Evolutionary conservation across 2,888 invertebrate species (phyloP), one percentile per base, ranked within the genome.

Genomic region (Deilephila porcellus): DNA sequence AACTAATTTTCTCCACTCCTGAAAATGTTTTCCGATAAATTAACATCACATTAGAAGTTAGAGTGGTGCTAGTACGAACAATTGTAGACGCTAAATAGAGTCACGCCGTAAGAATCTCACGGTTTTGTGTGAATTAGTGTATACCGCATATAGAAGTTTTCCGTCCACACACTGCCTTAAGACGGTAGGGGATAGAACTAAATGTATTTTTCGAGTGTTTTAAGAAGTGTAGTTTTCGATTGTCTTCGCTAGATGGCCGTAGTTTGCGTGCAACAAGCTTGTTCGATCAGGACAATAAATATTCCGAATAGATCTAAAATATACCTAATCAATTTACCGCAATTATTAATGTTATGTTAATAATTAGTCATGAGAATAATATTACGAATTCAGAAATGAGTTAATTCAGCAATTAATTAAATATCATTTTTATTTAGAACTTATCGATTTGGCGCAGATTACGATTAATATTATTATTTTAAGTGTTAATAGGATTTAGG

Each of bases 81-180:
- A n/a, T 56, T 53, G 11, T 60, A 71, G 45, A 52, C 17, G 52
- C 5, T n/a, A 52, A 5, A 25, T 6, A 70, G 6, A 14, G n/a
- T 63, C 53, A 72, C 62, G 37, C 20, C 45, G 37, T 20, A 45
- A 25, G 67, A 67, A 67, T 67, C 67, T 67, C 67, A 67, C 20
- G 25, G n/a, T 60, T 29, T 60, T 67, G 52, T 67, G 25, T 67
- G 6, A 67, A 67, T 45, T 67, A 25, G 19, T 17, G 6, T 37
- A n/a, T 37, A 34, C 74, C 70, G 75, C 71, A n/a, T 63, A 20
- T 53, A 71, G 52, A 77, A 73, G 72, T 67, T 75, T 76, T 86
- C 87, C 86, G 85, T 87, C 87, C 86, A 78, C 64, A 78, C 79
- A 82, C 79, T 84, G 85, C 82, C 83, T 84, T 82, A 70, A 71